Base-by-base conservation (phyloP, 1,140 invertebrate species). In the Zaprionus ghesquierei region DNA sequence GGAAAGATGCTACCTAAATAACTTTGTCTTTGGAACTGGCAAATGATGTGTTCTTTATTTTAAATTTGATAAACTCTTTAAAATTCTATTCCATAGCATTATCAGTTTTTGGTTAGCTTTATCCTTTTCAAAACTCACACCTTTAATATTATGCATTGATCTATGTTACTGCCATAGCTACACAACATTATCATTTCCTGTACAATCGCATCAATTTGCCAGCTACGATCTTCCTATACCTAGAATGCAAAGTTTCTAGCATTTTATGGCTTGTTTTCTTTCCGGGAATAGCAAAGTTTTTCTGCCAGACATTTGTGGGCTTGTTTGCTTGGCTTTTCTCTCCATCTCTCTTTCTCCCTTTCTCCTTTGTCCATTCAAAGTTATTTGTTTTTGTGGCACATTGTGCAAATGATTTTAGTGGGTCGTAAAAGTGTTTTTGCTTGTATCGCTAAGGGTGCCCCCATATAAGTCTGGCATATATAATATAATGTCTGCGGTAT, bases 371-470 rank as follows among this genome's bases (percentile, higher is more conserved):
- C 68, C 55, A 64, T 50, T 13, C 55, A 56, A 46, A 44, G 41
- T 64, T 77, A 64, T 71, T 70, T 65, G 54, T 51, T 25, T 62
- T 64, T 58, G 31, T 63, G 64, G 56, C 75, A 74, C 64, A 74
- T 71, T 72, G 53, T 68, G 68, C 53, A 80, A 81, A 81, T 81
- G 55, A 81, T 81, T 81, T 81, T 77, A 81, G 79, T 81, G 50
- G 29, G 68, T 77, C 73, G 23, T 80, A 80, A 80, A 80, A 80
- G 65, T 79, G 60, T 79, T 79, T 69, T 51, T 75, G 22, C 59
- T 44, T 65, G 31, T 46, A 31, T 56, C 29, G 22, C 12, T 12
- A 5, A 56, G 31, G 58, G 53, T 59, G 22, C 33, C 13, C 12
- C 25, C 12, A 27, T 33, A 44, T 33, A 22, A 38, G 31, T n/a